phyloP scores from a whole-genome alignment of 2,113 vertebrate genomes.

The Ibidorhyncha struthersii region DNA sequence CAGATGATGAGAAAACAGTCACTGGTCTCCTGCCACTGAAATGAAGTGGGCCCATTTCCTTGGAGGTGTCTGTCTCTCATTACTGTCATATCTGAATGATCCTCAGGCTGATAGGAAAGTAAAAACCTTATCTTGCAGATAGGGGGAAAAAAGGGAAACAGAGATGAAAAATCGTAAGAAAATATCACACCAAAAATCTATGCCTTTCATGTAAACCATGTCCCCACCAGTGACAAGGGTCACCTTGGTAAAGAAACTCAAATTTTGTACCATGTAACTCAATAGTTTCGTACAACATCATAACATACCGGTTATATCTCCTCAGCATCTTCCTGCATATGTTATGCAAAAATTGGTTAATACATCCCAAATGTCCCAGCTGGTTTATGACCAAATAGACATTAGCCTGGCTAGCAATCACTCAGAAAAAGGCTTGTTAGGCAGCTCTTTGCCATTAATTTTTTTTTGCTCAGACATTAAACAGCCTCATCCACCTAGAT shows the following conservation, averaged over 20 bases:
- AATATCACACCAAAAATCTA: background rate
- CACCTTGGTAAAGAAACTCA: background rate
- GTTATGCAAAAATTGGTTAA: conserved; percentile 17
- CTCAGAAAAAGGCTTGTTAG: conserved; percentile 9
- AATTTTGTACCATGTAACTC: background rate
- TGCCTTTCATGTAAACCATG: background rate
- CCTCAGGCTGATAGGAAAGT: background rate
- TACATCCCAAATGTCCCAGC: background rate
- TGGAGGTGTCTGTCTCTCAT: background rate
- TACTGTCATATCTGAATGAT: background rate
- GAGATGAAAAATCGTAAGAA: background rate
- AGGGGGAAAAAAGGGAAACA: background rate
- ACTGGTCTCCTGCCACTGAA: background rate
- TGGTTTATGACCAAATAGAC: conserved; percentile 17
- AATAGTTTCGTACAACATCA: background rate
- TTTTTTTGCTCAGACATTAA: conserved; percentile 12
- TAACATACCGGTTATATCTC: background rate
- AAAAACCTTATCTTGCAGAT: background rate
- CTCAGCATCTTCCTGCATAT: background rate
- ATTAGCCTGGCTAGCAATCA: conserved; percentile 27
- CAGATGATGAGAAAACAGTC: background rate
- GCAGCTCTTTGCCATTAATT: background rate
- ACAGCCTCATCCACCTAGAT: background rate
- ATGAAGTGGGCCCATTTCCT: background rate
- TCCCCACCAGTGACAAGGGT: background rate